A percentile compares a stretch with the other conserved stretches of the same genome.
These are phyloP conservation scores for Rutpela maculata DNA, from an alignment of 2,888 invertebrate genomes.

Conservation along the genomic window DNA sequence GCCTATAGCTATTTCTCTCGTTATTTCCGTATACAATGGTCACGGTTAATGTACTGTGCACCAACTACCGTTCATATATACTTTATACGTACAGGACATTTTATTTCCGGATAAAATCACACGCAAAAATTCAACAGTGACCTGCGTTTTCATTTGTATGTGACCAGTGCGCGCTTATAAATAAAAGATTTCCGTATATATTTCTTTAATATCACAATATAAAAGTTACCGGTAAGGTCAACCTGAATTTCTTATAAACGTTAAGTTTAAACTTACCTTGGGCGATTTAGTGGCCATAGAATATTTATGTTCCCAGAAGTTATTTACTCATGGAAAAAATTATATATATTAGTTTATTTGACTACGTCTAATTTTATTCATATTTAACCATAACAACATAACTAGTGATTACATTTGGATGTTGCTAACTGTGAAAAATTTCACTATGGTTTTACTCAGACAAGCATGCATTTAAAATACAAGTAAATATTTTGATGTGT, in stretches of 20 bases:
- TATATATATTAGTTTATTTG: no score
- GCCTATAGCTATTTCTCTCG: no score
- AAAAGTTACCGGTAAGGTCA: conserved; percentile 21
- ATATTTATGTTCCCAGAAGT: no score
- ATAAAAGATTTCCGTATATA: neutral
- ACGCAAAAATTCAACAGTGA: neutral
- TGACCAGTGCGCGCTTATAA: neutral
- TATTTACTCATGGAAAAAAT: no score
- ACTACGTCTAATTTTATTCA: no score
- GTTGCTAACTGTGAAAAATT: no score
- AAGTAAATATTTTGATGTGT: no score
- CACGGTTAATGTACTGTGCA: neutral
- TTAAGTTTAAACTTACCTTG: conserved; percentile 3
- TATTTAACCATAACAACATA: no score
- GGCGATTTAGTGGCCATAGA: neutral
- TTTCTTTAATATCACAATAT: neutral
- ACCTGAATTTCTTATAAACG: conserved; percentile 6
- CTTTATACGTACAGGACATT: neutral
- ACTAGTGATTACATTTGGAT: no score
- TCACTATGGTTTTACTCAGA: no score
- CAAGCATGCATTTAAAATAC: no score
- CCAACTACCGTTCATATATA: neutral
- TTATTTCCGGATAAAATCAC: neutral
- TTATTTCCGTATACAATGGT: neutral
- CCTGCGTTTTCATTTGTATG: neutral